Conservation (phyloP, 2,113 vertebrate genomes). For the Globicephala melas region DNA sequence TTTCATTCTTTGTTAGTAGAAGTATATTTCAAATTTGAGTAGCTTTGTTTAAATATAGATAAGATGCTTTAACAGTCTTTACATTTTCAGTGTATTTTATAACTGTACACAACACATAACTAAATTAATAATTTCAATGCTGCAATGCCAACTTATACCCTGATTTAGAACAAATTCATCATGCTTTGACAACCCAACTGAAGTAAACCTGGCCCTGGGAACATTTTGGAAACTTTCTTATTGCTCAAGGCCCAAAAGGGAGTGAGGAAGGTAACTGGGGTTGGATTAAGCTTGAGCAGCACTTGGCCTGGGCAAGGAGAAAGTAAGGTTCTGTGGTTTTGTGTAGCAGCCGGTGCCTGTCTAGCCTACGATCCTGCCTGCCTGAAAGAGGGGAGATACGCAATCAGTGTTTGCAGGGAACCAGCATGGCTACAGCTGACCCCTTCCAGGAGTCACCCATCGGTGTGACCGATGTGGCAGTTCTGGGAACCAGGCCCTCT, state of each 20-base stretch:
- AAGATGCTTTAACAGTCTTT: neutral
- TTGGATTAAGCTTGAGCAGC: neutral
- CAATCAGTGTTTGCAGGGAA: neutral
- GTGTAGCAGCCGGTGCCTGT: neutral
- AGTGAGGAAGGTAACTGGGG: neutral
- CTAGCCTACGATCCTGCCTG: neutral
- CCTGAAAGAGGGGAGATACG: neutral
- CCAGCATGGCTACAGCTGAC: neutral
- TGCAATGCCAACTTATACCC: neutral
- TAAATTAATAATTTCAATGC: constrained; percentile 14
- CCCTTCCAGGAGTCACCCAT: neutral
- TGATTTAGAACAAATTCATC: constrained; percentile 45
- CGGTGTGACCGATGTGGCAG: neutral
- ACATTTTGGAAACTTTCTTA: neutral
- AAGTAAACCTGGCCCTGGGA: neutral
- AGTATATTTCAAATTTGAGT: constrained; percentile 12
- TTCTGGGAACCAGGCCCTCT: neutral
- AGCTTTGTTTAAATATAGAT: neutral
- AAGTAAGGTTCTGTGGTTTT: neutral
- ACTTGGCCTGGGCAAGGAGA: neutral
- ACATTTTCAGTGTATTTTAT: neutral
- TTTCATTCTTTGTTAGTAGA: constrained; percentile 34
- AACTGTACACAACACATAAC: neutral
- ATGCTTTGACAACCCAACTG: neutral
- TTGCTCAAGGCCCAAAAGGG: neutral